These are phyloP conservation scores for Sweltsa coloradensis DNA, from an alignment of 1,140 invertebrate species.

Conservation along the genomic window DNA sequence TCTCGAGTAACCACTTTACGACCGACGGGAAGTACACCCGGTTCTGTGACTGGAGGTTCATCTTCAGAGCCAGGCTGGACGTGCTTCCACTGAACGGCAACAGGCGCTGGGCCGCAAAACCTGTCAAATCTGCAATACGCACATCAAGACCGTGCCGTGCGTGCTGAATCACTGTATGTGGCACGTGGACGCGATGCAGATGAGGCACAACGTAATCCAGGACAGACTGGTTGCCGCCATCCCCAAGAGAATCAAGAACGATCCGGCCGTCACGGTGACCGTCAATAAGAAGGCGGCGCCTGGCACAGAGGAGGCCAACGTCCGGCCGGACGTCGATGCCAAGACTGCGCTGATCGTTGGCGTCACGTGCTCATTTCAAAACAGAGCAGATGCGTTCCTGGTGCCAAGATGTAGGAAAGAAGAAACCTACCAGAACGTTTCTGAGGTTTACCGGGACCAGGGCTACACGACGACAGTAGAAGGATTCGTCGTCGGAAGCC, in stretches of 20 bases:
- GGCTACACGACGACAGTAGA: conserved; percentile 15
- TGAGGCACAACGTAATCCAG: neutral
- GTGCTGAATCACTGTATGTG: neutral
- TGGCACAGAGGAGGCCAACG: no score
- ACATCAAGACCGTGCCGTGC: conserved; percentile 17
- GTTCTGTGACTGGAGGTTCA: conserved; percentile 29
- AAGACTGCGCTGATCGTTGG: conserved; percentile 21
- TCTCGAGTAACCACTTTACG: conserved; percentile 21
- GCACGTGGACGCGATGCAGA: neutral
- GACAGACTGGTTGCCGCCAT: neutral
- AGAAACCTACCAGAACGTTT: conserved; percentile 18
- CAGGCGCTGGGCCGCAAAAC: conserved; percentile 4
- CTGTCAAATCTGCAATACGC: conserved; percentile 21
- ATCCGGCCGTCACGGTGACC: neutral
- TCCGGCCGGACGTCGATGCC: conserved; percentile 24
- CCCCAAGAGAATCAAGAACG: no score
- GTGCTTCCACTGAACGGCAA: conserved; percentile 23
- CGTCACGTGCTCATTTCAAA: conserved; percentile 28
- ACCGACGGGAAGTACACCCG: conserved; percentile 18
- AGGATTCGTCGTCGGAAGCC: conserved; percentile 19
- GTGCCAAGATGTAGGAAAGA: conserved; percentile 10
- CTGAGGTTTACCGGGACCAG: conserved; percentile 5
- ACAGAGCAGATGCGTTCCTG: conserved; percentile 17
- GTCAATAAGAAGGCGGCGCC: no score
- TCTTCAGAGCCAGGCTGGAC: conserved; percentile 26